Base-by-base conservation (phyloP, 2,888 invertebrate genomes). In the Cryptops parisi region DNA sequence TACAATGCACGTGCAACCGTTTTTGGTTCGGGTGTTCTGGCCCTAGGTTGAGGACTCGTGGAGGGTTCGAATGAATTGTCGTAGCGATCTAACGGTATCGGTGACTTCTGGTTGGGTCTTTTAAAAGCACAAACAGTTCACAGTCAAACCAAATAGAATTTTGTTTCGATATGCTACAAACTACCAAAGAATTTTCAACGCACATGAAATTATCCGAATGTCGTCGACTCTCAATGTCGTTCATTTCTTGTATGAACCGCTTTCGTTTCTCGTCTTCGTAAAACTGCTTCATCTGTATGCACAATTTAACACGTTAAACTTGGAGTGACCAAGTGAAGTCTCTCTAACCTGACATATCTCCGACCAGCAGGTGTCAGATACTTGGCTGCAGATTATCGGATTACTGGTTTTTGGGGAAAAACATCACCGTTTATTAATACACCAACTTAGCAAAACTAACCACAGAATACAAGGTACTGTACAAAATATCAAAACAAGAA, bases 141-240 rank as follows among this genome's bases (percentile, higher is more conserved):
- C 6, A 46, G 6, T n/a, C 9, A 21, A 22, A 22, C 19, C 19
- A 46, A 46, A 46, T 22, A 19, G 6, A 5, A 6, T 22, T 22
- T 23, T 46, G 46, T 23, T 46, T 5, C 9, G 21, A 9, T 26
- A 26, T 15, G n/a, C 24, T 21, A 45, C 22, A 19, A 43, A 43
- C n/a, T 43, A 6, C n/a, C 9, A 43, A 9, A 9, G 6, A 12
- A 19, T 43, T 21, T n/a, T 43, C 21, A 19, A n/a, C n/a, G 43
- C 62, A 78, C 78, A 83, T 85, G 67, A 90, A 91, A 72, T 90
- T 88, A 71, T 94, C 94, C 60, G 88, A 86, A 70, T 94, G 94
- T 62, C 91, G 80, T 58, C 94, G 77, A 63, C 84, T 87, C 73
- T 89, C 88, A 78, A 89, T 88, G 70, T 91, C 91, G 73, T 89